Evolutionary conservation across 37 sponge, comb jelly and placozoan genomes (phyloP).

Genomic region (Aphrocallistes beatrix): DNA sequence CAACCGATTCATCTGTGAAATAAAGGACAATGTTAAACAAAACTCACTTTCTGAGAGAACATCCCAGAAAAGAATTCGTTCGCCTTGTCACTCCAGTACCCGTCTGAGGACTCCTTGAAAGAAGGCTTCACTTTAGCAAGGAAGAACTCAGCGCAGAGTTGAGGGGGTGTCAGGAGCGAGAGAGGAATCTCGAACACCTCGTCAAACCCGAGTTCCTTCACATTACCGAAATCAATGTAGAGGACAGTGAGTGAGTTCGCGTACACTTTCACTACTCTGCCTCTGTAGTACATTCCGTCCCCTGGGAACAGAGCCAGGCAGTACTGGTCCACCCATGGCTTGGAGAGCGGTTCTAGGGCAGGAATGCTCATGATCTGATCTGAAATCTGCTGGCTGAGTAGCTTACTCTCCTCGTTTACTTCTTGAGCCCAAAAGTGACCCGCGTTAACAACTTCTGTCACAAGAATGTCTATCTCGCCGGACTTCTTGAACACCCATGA

Average conservation of each 20-base stretch:
- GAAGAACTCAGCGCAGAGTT: constrained; percentile 65
- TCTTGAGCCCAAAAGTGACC: constrained; percentile 83
- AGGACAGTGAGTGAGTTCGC: not conserved
- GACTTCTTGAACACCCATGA: not conserved
- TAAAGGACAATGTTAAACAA: no score
- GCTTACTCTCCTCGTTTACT: not conserved
- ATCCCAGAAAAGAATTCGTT: constrained; percentile 28
- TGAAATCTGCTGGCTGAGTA: constrained; percentile 22
- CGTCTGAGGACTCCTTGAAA: constrained; percentile 24
- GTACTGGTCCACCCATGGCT: constrained; percentile 22
- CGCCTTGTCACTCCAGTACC: constrained; percentile 48
- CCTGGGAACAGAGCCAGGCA: constrained; percentile 59
- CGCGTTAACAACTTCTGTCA: constrained; percentile 46
- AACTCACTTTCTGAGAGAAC: constrained; percentile 28
- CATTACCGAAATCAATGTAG: not conserved
- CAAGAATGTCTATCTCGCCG: not conserved
- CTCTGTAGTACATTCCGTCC: constrained; percentile 59
- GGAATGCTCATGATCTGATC: constrained; percentile 25
- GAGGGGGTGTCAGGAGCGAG: not conserved
- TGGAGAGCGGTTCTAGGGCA: constrained; percentile 19
- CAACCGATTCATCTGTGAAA: no score
- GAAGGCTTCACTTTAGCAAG: constrained; percentile 50
- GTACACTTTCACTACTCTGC: constrained; percentile 20
- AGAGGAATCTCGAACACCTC: not conserved
- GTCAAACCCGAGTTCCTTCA: not conserved